Base-by-base conservation (phyloP, 2,888 invertebrate genomes). In the Autographa pulchrina region DNA sequence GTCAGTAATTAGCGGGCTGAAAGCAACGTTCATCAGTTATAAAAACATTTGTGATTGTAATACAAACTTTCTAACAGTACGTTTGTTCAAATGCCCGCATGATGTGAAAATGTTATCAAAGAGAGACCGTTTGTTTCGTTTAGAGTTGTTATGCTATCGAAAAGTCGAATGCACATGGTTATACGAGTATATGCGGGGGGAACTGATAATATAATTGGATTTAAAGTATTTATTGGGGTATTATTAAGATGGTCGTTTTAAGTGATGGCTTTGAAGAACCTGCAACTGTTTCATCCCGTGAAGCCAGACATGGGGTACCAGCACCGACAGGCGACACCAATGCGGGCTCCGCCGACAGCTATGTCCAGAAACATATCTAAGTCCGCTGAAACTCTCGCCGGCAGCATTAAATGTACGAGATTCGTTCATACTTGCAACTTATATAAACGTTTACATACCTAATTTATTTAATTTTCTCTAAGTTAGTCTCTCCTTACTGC, bases 241-340 rank as follows among this genome's bases (percentile, higher is more conserved):
- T 65, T 38, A 59, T 65, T 70, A 81, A 75, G 79, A 75, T 85
- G 84, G 54, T 66, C 68, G 73, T 61, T 62, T 54, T 80, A 76
- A 84, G 85, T 64, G 56, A 96, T 96, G 96, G 92, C 95, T 71
- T 68, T 96, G 78, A 95, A 94, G 85, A 95, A 94, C 74, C 87
- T 96, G 7, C 93, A 92, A 83, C 82, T 96, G 70, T 92, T 94
- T 66, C 92, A 90, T 67, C 93, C 94, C 7, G 82, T 89, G 81
- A 89, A 88, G 59, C 83, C 91, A n/a, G 92, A 93, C 54, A 93
- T 91, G 91, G 91, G 91, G 65, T 91, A 93, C 75, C 90, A 90
- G 70, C 92, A 91, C 65, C 86, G 92, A 1, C 93, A 92, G 66
- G 89, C 90, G 20, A 92, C 92, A 3, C 96, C 96, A 0, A 92